A percentile compares a stretch with the other conserved stretches of the same genome.
phyloP scores from a whole-genome alignment of 2,888 invertebrate genomes.

The Drosophila meridionalis region DNA sequence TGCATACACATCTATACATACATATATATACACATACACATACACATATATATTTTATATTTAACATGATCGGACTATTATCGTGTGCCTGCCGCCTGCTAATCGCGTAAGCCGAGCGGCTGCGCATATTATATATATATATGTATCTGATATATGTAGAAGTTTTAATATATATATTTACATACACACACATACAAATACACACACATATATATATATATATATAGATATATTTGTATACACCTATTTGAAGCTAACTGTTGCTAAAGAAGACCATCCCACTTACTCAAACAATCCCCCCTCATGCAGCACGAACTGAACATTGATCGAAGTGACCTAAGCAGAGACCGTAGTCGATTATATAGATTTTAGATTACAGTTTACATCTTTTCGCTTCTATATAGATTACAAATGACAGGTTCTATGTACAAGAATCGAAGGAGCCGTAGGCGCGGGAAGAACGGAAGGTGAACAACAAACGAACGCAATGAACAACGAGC shows the following conservation, averaged over 20 bases:
- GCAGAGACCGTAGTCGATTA: slow-evolving; percentile 8
- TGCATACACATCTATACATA: slow-evolving; percentile 7
- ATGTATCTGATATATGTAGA: neutral
- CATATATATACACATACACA: slow-evolving; percentile 11
- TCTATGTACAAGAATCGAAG: slow-evolving; percentile 39
- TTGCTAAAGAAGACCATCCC: neutral
- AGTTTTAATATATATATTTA: neutral
- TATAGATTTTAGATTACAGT: slow-evolving; percentile 9
- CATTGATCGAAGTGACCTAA: slow-evolving; percentile 3
- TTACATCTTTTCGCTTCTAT: slow-evolving; percentile 9
- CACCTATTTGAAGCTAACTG: slow-evolving; percentile 7
- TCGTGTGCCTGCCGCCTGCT: neutral
- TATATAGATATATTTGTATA: slow-evolving; percentile 5
- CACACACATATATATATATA: neutral
- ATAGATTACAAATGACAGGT: slow-evolving; percentile 25
- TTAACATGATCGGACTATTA: slow-evolving; percentile 53
- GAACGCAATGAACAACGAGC: slow-evolving; percentile 34
- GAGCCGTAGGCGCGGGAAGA: slow-evolving; percentile 13
- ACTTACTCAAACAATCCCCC: neutral
- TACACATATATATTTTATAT: slow-evolving; percentile 27
- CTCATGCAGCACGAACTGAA: slow-evolving; percentile 4
- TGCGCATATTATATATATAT: neutral
- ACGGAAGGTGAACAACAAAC: slow-evolving; percentile 13
- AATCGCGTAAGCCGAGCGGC: neutral
- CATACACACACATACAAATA: neutral